Base-by-base conservation (phyloP, 2,888 invertebrate species). In the Neria commutata region DNA sequence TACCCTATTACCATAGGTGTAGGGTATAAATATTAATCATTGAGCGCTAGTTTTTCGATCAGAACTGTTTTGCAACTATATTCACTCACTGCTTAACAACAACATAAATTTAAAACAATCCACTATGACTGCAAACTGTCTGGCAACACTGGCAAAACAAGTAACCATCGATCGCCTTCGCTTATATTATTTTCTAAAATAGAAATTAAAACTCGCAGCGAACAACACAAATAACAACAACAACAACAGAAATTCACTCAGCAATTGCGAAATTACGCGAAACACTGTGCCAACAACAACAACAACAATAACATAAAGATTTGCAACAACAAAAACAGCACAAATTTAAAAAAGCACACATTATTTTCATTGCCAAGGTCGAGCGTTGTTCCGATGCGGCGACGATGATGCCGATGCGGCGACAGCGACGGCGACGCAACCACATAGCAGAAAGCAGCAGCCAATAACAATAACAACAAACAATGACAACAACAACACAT, bases 311-410 rank as follows among this genome's bases (percentile, higher is more conserved):
- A 33, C 56, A 55, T 49, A 23, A 25, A 11, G 47, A 50, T 55
- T 49, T 63, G 58, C 53, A 60, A 60, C 52, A 56, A 58, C 37
- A 60, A 37, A 61, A 52, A 54, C 62, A 62, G 53, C 66, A 54
- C 40, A 23, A 37, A 40, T 11, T 19, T 24, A n/a, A 52, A 42
- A 51, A 33, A 3, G 34, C 29, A 51, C 14, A 51, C 6, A 40
- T 40, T 16, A 62, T 71, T 77, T 77, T 77, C 77, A 78, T 69
- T 77, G 77, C 72, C 77, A 77, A 78, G 77, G 77, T 78, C 77
- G 77, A 77, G 64, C 72, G 63, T 68, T 77, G 76, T 77, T 73
- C 73, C 72, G 71, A 75, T 71, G 72, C 72, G 72, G 72, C 67
- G 72, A n/a, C n/a, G n/a, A n/a, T n/a, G n/a, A n/a, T n/a, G n/a